A percentile compares a stretch with the other conserved stretches of the same genome.
Conservation (phyloP, 2,888 invertebrate genomes). For the Scelioninae gen. 1 region DNA sequence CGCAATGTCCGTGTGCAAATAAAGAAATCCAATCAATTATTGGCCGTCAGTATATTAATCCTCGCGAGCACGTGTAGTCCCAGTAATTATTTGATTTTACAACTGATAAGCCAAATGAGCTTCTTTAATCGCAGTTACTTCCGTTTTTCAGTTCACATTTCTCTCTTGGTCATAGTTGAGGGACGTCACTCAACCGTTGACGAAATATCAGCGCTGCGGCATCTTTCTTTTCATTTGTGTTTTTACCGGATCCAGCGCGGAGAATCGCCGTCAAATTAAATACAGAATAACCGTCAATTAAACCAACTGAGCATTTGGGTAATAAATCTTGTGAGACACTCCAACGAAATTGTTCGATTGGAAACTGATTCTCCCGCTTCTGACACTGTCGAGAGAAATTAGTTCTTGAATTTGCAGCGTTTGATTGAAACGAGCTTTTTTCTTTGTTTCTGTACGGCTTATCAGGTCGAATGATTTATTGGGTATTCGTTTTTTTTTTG, state of each 20-base stretch:
- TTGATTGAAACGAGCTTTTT: neutral
- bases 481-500: slow-evolving; percentile 9
- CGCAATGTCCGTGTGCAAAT: slow-evolving; percentile 19
- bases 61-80: slow-evolving; percentile 53
- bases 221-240: slow-evolving; percentile 47
- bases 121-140: slow-evolving; percentile 49
- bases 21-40: slow-evolving; percentile 54
- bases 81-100: slow-evolving; percentile 56
- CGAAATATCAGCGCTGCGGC: slow-evolving; percentile 59
- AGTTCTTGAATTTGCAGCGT: slow-evolving; percentile 13
- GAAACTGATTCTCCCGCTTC: slow-evolving; percentile 13
- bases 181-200: slow-evolving; percentile 60
- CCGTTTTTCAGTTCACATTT: slow-evolving; percentile 39
- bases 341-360: slow-evolving; percentile 30
- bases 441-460: neutral
- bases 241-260: slow-evolving; percentile 15
- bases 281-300: slow-evolving; percentile 52
- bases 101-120: slow-evolving; percentile 52
- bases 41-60: slow-evolving; percentile 37
- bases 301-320: slow-evolving; percentile 12
- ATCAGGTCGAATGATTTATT: neutral
- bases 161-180: slow-evolving; percentile 58
- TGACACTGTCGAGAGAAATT: slow-evolving; percentile 28
- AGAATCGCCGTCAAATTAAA: slow-evolving; percentile 52
- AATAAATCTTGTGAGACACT: slow-evolving; percentile 31